Base-by-base conservation (phyloP, 2,113 vertebrate species). In the Hepsetus odoe region DNA sequence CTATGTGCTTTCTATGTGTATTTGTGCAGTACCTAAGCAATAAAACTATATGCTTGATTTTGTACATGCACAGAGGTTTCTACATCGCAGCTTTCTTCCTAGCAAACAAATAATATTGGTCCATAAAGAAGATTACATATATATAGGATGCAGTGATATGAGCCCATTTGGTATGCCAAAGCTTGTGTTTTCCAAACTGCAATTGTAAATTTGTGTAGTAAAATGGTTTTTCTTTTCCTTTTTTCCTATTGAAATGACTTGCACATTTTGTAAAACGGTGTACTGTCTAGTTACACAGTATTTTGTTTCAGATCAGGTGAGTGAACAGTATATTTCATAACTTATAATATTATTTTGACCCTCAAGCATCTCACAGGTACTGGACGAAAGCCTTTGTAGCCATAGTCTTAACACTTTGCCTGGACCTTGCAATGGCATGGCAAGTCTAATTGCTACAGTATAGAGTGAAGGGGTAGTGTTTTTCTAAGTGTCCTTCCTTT, bases 11-110 rank as follows among this genome's bases (percentile, higher is more conserved):
- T 83, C 67, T 61, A 84, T 84, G 87, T 88, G 77, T 84, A 77
- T 76, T 79, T 87, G 85, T 86, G 85, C 85, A 85, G 85, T 84
- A 85, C 83, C 73, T 89, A 90, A 91, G 90, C 90, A 91, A 91
- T 91, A 91, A 85, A 91, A 90, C 79, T 83, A 77, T 89, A 75
- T 86, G 83, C 83, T 79, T 88, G 85, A 35, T 85, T 87, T 86
- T 85, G 80, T 77, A 74, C 82, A 18, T 82, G 80, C 77, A 85
- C 85, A 66, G 79, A 86, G 83, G 88, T 88, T 87, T 74, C 28
- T 76, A 76, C 74, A 80, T 71, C 33, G 59, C 86, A 84, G 83
- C 81, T 88, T 84, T 88, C 77, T 74, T 81, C 61, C 72, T 69
- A 26, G 38, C 40, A 61, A 62, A 72, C 56, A 74, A 58, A 65